phyloP scores from a whole-genome alignment of 1,140 invertebrate species.

The Brachionus paranguensis region DNA sequence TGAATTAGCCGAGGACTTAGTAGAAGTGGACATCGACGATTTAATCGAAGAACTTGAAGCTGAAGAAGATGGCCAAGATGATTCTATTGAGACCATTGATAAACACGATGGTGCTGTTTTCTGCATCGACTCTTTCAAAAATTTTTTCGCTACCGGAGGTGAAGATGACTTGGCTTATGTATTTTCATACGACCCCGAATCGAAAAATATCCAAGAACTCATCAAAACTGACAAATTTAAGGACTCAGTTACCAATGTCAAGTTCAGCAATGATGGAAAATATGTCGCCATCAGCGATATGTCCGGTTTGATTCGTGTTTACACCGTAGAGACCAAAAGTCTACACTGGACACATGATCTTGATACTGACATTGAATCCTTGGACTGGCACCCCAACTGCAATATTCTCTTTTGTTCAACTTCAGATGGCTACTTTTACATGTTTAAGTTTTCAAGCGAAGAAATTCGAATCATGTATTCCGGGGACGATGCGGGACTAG shows the following conservation, averaged over 20 bases:
- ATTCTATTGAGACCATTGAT: conserved; percentile 1
- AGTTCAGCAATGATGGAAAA: conserved; percentile 37
- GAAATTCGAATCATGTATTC: conserved; percentile 19
- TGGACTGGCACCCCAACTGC: conserved; percentile 12
- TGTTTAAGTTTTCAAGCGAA: conserved; percentile 30
- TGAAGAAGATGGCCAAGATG: neutral
- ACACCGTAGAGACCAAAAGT: neutral
- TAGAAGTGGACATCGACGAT: conserved; percentile 15
- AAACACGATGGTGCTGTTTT: conserved; percentile 33
- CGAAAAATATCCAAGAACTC: neutral
- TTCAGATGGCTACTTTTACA: conserved; percentile 35
- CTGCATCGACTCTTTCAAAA: conserved; percentile 16
- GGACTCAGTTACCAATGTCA: conserved; percentile 34
- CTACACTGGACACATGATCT: conserved; percentile 26
- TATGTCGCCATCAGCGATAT: conserved; percentile 4
- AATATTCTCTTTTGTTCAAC: conserved; percentile 21
- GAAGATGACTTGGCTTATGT: conserved; percentile 23
- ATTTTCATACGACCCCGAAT: neutral
- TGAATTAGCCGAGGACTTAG: neutral
- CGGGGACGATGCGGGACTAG: neutral
- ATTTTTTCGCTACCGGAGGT: conserved; percentile 20
- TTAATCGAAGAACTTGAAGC: neutral
- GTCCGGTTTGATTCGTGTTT: conserved; percentile 18
- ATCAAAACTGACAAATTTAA: conserved; percentile 35
- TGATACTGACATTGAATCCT: conserved; percentile 1